phyloP scores from a whole-genome alignment of 2,113 vertebrate species.

The Mustelus asterias region DNA sequence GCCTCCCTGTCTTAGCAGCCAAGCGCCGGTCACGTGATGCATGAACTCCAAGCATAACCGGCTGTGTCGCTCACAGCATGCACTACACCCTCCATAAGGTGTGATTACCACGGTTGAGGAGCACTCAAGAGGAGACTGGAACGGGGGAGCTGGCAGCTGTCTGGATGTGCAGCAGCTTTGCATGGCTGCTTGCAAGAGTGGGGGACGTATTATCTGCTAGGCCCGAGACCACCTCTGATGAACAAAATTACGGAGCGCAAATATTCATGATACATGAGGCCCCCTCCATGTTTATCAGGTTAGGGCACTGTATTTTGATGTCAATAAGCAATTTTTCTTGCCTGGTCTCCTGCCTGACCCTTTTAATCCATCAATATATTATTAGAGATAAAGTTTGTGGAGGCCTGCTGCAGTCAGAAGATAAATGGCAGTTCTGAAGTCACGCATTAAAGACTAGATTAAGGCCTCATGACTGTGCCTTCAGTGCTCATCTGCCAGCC shows the following conservation, averaged over 20 bases:
- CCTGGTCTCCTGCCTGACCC: conserved; percentile 99
- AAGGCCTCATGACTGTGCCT: conserved; percentile 99
- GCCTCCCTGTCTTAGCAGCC: too few relatives aligned
- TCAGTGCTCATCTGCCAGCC: conserved; percentile 98
- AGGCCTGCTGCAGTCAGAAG: conserved; percentile 99
- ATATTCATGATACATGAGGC: conserved; percentile 72
- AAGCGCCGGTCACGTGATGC: neutral
- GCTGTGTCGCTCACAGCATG: conserved; percentile 41
- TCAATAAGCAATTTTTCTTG: conserved; percentile 99
- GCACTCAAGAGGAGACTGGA: conserved; percentile 59
- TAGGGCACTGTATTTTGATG: conserved; percentile 99
- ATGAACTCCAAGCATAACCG: neutral
- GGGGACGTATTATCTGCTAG: conserved; percentile 58
- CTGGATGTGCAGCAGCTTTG: conserved; percentile 49
- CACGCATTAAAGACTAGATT: conserved; percentile 99
- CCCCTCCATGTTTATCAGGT: conserved; percentile 99
- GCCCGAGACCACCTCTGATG: conserved; percentile 66
- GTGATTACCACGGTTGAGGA: conserved; percentile 65
- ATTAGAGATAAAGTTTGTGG: conserved; percentile 99
- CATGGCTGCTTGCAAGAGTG: conserved; percentile 49
- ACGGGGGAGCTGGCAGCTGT: conserved; percentile 54
- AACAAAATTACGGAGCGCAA: conserved; percentile 66
- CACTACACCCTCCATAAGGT: conserved; percentile 56
- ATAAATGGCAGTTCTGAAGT: conserved; percentile 99
- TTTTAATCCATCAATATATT: conserved; percentile 99